Conservation (phyloP, 1,140 invertebrate genomes). For the Parasteatoda tepidariorum region DNA sequence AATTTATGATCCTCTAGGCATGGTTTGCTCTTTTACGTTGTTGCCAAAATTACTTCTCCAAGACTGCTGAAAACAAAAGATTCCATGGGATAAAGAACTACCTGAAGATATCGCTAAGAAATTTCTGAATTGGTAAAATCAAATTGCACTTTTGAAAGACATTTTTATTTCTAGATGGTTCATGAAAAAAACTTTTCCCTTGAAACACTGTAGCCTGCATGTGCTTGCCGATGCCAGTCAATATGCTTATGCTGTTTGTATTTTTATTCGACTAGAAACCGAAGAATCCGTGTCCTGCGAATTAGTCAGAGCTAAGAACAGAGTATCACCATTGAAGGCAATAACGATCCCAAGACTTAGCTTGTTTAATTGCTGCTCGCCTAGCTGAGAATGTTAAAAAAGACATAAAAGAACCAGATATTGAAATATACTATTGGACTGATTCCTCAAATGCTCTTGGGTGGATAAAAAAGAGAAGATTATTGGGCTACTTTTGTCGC, state of each 20-base stretch:
- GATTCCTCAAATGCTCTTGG: neutral
- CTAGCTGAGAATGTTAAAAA: neutral
- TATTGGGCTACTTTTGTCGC: neutral
- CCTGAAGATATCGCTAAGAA: neutral
- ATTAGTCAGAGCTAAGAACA: neutral
- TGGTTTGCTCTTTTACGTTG: too few relatives aligned
- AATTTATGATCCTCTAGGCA: constrained; percentile 32
- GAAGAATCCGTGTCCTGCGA: neutral
- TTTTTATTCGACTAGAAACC: neutral
- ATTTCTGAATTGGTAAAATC: neutral
- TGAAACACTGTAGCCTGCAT: neutral
- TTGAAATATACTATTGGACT: neutral
- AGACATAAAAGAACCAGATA: neutral
- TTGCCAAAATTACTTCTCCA: constrained; percentile 8
- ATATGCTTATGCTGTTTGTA: neutral
- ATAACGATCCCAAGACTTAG: neutral
- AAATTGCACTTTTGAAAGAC: neutral
- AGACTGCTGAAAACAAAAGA: neutral
- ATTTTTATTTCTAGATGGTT: neutral
- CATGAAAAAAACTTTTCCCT: neutral
- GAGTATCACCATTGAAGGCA: neutral
- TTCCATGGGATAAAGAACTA: constrained; percentile 3
- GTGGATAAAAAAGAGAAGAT: constrained; percentile 6
- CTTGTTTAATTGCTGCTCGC: neutral
- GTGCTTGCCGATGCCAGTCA: neutral